A percentile compares a stretch with the other conserved stretches of the same genome.
Conservation (phyloP, 1,140 invertebrate genomes). For the Drosophila sturtevanti region DNA sequence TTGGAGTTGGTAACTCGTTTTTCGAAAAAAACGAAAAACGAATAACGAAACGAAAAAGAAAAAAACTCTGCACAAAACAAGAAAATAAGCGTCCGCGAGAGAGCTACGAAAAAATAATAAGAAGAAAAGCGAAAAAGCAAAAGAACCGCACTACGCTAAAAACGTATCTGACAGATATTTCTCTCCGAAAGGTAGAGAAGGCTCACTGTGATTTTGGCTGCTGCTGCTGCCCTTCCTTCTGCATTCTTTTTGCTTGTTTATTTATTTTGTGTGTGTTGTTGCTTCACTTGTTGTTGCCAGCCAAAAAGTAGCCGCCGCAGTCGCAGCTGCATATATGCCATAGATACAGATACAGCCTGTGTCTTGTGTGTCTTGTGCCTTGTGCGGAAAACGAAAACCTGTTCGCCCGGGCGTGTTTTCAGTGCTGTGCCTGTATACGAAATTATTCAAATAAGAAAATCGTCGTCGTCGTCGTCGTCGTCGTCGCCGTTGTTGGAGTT, state of each 20-base stretch:
- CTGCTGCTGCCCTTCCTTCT: slow-evolving; percentile 61
- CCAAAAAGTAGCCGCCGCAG: slow-evolving; percentile 31
- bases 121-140: slow-evolving; percentile 37
- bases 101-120: slow-evolving; percentile 47
- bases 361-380: slow-evolving; percentile 3
- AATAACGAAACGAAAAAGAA: slow-evolving; percentile 34
- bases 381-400: slow-evolving; percentile 69
- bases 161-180: slow-evolving; percentile 54
- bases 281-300: slow-evolving; percentile 68
- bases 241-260: slow-evolving; percentile 73
- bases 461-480: slow-evolving; percentile 42
- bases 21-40: slow-evolving; percentile 54
- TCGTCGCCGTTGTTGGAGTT: slow-evolving; percentile 4
- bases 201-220: slow-evolving; percentile 54
- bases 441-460: slow-evolving; percentile 80
- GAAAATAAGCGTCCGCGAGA: slow-evolving; percentile 58
- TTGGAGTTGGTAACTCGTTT: slow-evolving; percentile 77
- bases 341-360: slow-evolving; percentile 58
- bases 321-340: slow-evolving; percentile 63
- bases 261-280: slow-evolving; percentile 61
- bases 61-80: slow-evolving; percentile 70
- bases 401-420: slow-evolving; percentile 55
- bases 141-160: slow-evolving; percentile 44
- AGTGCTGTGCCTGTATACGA: slow-evolving; percentile 55
- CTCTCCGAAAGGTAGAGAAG: slow-evolving; percentile 26